phyloP scores from a whole-genome alignment of 2,888 invertebrate species.

The Catocala sponsa region DNA sequence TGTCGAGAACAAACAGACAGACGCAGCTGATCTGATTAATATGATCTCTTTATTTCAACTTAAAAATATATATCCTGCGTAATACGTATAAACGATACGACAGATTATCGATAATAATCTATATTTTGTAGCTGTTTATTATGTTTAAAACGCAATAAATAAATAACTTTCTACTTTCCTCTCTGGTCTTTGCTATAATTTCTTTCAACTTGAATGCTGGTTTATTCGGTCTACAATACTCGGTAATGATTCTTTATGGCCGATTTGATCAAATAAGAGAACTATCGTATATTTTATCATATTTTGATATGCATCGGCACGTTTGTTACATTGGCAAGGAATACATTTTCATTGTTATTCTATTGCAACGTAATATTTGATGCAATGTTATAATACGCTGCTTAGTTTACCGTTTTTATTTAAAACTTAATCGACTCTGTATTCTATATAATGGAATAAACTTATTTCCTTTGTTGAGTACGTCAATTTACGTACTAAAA shows the following conservation, averaged over 20 bases:
- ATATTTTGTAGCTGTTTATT: no score
- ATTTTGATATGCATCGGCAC: neutral
- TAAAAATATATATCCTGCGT: no score
- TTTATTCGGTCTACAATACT: neutral
- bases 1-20: no score
- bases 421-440: no score
- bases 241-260: conserved; percentile 4
- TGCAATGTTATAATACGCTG: neutral
- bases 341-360: neutral
- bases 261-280: conserved; percentile 3
- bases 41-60: no score
- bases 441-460: neutral
- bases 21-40: no score
- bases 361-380: neutral
- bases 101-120: no score
- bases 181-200: neutral
- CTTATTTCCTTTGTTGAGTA: neutral
- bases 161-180: neutral
- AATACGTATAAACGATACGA: no score
- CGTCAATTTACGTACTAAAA: no score
- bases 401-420: neutral
- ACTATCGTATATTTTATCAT: neutral
- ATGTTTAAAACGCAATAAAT: neutral
- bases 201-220: neutral
- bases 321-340: neutral